A percentile compares a stretch with the other conserved stretches of the same genome.
phyloP scores from a whole-genome alignment of 2,888 invertebrate genomes.

The Amphipoea lucens region DNA sequence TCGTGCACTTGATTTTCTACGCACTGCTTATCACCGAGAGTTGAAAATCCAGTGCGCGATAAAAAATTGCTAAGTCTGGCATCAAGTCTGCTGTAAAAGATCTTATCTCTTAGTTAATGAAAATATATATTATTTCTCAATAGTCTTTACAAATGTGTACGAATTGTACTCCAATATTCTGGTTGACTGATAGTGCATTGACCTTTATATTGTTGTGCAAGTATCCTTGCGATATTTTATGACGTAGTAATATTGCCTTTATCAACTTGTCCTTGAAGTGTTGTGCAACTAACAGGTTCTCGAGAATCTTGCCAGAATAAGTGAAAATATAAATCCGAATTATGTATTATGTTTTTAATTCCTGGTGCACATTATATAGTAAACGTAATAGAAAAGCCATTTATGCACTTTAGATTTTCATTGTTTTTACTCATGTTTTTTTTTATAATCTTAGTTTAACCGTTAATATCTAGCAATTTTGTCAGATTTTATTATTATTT shows the following conservation, averaged over 20 bases:
- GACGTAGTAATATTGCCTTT: neutral
- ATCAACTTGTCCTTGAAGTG: conserved; percentile 17
- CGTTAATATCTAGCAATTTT: neutral
- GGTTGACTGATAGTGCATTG: conserved; percentile 10
- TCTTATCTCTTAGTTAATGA: conserved; percentile 2
- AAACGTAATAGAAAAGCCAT: neutral
- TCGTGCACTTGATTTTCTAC: no score
- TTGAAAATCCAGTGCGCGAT: neutral
- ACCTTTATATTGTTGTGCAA: conserved; percentile 13
- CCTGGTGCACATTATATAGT: neutral
- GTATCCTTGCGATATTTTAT: conserved; percentile 13
- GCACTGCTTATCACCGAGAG: no score
- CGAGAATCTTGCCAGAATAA: conserved; percentile 8
- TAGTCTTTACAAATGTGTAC: neutral
- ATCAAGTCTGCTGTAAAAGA: neutral
- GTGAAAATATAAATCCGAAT: neutral
- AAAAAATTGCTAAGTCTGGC: neutral
- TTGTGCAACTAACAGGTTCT: conserved; percentile 3
- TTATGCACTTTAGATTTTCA: no score
- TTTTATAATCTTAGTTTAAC: neutral
- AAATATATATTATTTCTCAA: neutral
- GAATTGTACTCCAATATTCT: neutral
- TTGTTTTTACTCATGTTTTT: neutral
- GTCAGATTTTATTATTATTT: neutral
- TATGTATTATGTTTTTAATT: no score